Evolutionary conservation across 1,140 invertebrate genomes (phyloP).

Genomic region (Drosophila ohnishii): DNA sequence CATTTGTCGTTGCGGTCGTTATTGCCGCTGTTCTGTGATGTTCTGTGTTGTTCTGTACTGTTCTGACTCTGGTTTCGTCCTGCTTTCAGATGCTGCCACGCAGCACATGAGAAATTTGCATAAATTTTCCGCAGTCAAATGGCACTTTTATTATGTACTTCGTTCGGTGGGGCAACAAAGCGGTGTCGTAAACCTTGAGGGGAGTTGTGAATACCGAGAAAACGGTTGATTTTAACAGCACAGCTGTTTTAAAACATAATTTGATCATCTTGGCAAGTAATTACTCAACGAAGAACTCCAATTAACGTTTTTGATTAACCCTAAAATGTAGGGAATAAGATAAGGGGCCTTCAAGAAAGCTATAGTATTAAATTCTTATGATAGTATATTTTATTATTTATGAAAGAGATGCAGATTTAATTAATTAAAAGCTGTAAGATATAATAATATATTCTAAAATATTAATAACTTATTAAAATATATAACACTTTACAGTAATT

Average conservation of each 20-base stretch:
- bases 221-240: constrained; percentile 18
- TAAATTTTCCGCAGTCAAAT: constrained; percentile 60
- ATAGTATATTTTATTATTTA: background rate
- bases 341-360: background rate
- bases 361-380: background rate
- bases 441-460: no score
- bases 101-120: constrained; percentile 47
- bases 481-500: no score
- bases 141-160: constrained; percentile 50
- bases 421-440: background rate
- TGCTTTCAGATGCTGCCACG: constrained; percentile 33
- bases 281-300: background rate
- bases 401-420: no score
- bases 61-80: constrained; percentile 1
- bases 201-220: background rate
- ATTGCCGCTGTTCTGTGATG: constrained; percentile 14
- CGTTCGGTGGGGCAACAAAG: constrained; percentile 28
- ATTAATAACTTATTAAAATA: no score
- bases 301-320: constrained; percentile 17
- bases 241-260: constrained; percentile 18
- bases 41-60: background rate
- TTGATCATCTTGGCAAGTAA: constrained; percentile 10
- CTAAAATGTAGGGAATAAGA: background rate
- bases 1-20: constrained; percentile 53
- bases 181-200: constrained; percentile 35